These are phyloP conservation scores for Macrosiphum euphorbiae DNA, from an alignment of 2,888 invertebrate genomes.

Conservation along the genomic window DNA sequence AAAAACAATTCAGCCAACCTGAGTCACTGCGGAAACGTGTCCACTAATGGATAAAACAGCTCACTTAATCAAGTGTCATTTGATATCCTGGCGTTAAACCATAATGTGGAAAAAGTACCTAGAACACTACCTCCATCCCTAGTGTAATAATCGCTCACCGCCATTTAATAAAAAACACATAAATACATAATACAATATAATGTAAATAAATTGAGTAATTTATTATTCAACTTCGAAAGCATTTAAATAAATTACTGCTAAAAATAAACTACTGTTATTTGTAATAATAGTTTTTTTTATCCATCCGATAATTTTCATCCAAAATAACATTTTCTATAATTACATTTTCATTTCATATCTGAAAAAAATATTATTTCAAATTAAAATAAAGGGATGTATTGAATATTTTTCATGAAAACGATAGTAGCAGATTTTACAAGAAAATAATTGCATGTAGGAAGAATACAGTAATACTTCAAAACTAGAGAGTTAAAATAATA, in stretches of 20 bases:
- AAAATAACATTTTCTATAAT: no score
- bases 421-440: background rate
- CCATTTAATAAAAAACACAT: no score
- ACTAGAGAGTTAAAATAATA: background rate
- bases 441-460: background rate
- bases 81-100: background rate
- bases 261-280: background rate
- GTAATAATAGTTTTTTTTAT: background rate
- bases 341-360: no score
- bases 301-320: background rate
- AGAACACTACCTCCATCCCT: background rate
- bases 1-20: background rate
- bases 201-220: background rate
- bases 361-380: background rate
- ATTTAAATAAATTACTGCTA: background rate
- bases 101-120: background rate
- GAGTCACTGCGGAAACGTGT: background rate
- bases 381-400: background rate
- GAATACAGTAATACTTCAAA: background rate
- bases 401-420: background rate
- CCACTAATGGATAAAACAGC: background rate
- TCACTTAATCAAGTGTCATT: no score
- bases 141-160: no score
- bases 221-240: background rate
- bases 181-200: no score